Conservation (phyloP, 2,113 vertebrate genomes). For the Echinops telfairi region DNA sequence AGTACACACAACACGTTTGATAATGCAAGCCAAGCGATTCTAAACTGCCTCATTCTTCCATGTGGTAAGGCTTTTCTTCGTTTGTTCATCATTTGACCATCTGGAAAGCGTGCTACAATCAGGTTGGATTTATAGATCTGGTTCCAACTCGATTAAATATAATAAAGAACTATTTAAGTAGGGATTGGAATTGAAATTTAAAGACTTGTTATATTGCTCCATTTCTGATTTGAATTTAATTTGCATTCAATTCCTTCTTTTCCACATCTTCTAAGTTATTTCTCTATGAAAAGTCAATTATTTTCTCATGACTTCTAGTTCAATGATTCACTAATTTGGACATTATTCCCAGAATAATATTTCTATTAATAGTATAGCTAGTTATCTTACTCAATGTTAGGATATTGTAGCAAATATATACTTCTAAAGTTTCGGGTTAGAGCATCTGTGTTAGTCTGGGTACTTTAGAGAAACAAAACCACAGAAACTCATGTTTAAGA, state of each 20-base stretch:
- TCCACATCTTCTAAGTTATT: background rate
- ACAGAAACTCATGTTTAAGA: too few species aligned
- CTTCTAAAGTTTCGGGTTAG: background rate
- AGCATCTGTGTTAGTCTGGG: too few species aligned
- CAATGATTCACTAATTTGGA: background rate
- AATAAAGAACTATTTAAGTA: background rate
- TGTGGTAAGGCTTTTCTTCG: background rate
- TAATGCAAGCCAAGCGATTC: too few species aligned
- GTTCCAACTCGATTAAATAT: background rate
- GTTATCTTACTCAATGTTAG: conserved; percentile 5
- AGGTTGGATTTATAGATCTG: background rate
- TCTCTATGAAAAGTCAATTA: background rate
- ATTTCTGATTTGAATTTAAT: background rate
- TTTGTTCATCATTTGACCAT: background rate
- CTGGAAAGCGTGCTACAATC: background rate
- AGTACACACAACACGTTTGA: too few species aligned
- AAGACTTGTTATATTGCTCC: background rate
- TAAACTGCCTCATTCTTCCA: too few species aligned
- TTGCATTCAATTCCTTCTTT: background rate
- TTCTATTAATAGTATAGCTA: background rate
- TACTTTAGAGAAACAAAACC: too few species aligned
- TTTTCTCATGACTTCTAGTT: conserved; percentile 26
- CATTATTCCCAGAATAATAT: background rate
- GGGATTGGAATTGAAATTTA: background rate
- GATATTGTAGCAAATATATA: background rate